Evolutionary conservation across 1,140 invertebrate genomes (phyloP).

Genomic region (Galleria mellonella): DNA sequence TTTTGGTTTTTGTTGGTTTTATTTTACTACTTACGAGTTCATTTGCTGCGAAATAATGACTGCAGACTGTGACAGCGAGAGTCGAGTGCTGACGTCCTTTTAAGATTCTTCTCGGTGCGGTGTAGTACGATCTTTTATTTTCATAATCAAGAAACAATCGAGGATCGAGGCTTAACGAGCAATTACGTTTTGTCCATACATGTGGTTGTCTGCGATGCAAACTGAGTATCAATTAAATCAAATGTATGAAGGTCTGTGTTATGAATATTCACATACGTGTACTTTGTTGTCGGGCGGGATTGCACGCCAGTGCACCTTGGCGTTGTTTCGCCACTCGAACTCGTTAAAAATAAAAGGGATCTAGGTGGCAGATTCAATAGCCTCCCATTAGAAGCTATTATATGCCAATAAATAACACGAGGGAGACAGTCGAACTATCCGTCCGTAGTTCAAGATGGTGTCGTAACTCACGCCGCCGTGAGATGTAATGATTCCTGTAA

Average conservation of each 20-base stretch:
- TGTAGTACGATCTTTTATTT: slow-evolving; percentile 40
- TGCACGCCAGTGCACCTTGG: slow-evolving; percentile 2
- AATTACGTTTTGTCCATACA: slow-evolving; percentile 59
- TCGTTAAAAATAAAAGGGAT: slow-evolving; percentile 43
- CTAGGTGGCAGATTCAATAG: slow-evolving; percentile 62
- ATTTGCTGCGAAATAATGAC: slow-evolving; percentile 38
- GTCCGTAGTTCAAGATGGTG: slow-evolving; percentile 36
- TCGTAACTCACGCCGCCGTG: slow-evolving; percentile 43
- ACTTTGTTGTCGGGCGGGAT: slow-evolving; percentile 16
- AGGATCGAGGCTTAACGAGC: slow-evolving; percentile 60
- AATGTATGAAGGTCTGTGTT: slow-evolving; percentile 31
- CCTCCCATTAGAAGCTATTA: slow-evolving; percentile 63
- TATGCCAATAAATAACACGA: slow-evolving; percentile 61
- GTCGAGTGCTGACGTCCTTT: slow-evolving; percentile 34
- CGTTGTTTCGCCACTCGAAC: slow-evolving; percentile 2
- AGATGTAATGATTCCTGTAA: slow-evolving; percentile 42
- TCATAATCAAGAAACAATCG: slow-evolving; percentile 64
- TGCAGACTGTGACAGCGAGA: slow-evolving; percentile 1
- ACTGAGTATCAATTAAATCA: slow-evolving; percentile 59
- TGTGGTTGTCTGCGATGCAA: slow-evolving; percentile 28
- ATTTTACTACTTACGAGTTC: not conserved
- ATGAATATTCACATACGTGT: slow-evolving; percentile 57
- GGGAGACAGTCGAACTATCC: slow-evolving; percentile 49
- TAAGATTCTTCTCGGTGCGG: slow-evolving; percentile 31
- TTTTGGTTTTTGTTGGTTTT: no score